Evolutionary conservation across 2,797 vertebrate genomes (phyloP), one percentile per base, ranked within the genome.

Genomic region (Rhynchonycteris naso): DNA sequence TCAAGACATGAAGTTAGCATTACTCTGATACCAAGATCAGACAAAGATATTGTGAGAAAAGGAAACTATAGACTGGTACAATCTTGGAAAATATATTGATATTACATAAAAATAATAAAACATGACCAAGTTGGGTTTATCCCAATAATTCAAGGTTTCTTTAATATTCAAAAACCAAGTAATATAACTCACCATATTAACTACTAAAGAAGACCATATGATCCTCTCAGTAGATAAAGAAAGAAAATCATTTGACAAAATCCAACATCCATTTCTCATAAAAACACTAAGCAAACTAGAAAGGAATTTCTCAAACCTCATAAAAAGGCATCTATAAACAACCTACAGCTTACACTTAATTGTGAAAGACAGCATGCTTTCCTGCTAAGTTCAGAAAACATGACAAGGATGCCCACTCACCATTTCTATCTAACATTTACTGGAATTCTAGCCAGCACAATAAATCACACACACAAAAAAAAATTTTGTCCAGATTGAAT

Each of bases 111-210:
- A 81, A 47, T 61, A 58, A 47, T 33, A 56, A 2, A 78, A 9
- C 56, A 84, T 38, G 28, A 68, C 13, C 30, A 82, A 56, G 4
- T 54, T 52, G 59, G n/a, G 28, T 81, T 76, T 88, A 81, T 81
- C 10, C 18, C 38, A 82, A 82, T 68, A 87, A 43, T 43, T 26
- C 5, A 66, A 90, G 52, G 21, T 72, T 74, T 75, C 22, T 63
- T 90, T 65, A 89, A 89, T n/a, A 86, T n/a, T 66, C 33, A 65
- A 94, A 76, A 74, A 71, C 26, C 19, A 94, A 86, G 24, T 74
- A 81, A n/a, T 80, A 28, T 59, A 80, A n/a, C 26, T 59, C 15
- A 74, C 7, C 6, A 86, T 38, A 59, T 81, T 74, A 80, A 80
- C 15, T 26, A 66, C 54, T 90, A 56, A 91, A 80, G 19, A 72